phyloP scores from a whole-genome alignment of 2,888 invertebrate genomes.

The Anodontia alba region DNA sequence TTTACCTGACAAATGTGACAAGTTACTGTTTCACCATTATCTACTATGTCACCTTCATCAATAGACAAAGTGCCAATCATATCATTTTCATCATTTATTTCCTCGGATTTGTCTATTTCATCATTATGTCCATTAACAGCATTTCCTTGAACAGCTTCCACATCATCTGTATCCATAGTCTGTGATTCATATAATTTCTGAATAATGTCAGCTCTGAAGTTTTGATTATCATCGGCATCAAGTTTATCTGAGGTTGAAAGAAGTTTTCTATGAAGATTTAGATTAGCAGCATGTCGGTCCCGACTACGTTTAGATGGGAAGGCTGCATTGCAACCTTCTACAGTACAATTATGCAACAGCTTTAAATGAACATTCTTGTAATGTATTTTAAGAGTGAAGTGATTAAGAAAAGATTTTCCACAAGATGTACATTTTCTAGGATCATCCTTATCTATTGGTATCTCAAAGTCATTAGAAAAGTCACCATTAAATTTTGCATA shows the following conservation, averaged over 20 bases:
- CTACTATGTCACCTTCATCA: constrained; percentile 22
- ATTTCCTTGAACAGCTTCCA: constrained; percentile 33
- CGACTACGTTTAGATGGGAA: constrained; percentile 97
- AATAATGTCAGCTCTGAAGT: constrained; percentile 59
- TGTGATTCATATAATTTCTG: constrained; percentile 58
- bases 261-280: constrained; percentile 95
- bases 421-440: constrained; percentile 96
- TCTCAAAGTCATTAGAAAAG: constrained; percentile 86
- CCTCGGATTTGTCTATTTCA: constrained; percentile 51
- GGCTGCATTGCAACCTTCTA: constrained; percentile 97
- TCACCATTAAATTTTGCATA: constrained; percentile 59
- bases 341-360: constrained; percentile 97
- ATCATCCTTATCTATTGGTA: constrained; percentile 96
- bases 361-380: constrained; percentile 98
- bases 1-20: constrained; percentile 90
- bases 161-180: constrained; percentile 26
- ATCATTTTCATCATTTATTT: constrained; percentile 57
- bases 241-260: constrained; percentile 84
- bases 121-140: constrained; percentile 40
- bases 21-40: constrained; percentile 86
- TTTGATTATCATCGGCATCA: constrained; percentile 60
- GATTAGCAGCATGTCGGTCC: constrained; percentile 96
- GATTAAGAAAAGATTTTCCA: constrained; percentile 96
- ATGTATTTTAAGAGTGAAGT: constrained; percentile 96
- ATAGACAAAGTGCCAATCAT: constrained; percentile 25